phyloP scores from a whole-genome alignment of 2,113 vertebrate genomes.

The Pandion haliaetus region DNA sequence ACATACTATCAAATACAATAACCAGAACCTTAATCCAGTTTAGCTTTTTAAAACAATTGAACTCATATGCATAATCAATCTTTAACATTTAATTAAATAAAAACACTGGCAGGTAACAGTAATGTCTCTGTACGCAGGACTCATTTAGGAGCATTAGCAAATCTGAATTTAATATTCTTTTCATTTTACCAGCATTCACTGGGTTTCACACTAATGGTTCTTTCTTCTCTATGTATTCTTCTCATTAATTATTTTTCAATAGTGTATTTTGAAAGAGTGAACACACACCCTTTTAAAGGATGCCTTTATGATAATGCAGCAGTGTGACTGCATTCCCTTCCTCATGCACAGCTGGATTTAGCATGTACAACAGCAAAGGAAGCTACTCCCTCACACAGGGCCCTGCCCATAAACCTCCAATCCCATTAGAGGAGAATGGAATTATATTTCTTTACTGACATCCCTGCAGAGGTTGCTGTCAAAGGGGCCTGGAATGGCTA shows the following conservation, averaged over 20 bases:
- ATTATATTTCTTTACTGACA: background rate
- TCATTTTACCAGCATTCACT: constrained; percentile 32
- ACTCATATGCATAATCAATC: constrained; percentile 39
- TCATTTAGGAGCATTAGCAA: constrained; percentile 57
- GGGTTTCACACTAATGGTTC: constrained; percentile 48
- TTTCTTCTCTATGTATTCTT: constrained; percentile 45
- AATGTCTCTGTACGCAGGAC: background rate
- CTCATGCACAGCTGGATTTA: background rate
- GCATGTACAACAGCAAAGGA: background rate
- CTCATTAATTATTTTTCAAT: constrained; percentile 52
- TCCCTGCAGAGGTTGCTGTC: background rate
- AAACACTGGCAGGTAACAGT: constrained; percentile 10
- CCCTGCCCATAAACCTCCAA: background rate
- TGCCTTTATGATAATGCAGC: background rate
- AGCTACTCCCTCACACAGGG: background rate
- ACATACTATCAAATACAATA: background rate
- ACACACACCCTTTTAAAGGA: background rate
- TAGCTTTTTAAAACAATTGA: constrained; percentile 15
- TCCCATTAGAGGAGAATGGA: background rate
- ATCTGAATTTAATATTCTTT: constrained; percentile 55
- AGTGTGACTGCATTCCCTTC: background rate
- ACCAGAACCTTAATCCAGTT: background rate
- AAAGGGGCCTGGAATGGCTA: background rate
- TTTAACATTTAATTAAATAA: constrained; percentile 53
- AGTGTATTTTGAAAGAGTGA: background rate